phyloP scores from a whole-genome alignment of 2,888 invertebrate species.

The Ichneumoninae sp. region DNA sequence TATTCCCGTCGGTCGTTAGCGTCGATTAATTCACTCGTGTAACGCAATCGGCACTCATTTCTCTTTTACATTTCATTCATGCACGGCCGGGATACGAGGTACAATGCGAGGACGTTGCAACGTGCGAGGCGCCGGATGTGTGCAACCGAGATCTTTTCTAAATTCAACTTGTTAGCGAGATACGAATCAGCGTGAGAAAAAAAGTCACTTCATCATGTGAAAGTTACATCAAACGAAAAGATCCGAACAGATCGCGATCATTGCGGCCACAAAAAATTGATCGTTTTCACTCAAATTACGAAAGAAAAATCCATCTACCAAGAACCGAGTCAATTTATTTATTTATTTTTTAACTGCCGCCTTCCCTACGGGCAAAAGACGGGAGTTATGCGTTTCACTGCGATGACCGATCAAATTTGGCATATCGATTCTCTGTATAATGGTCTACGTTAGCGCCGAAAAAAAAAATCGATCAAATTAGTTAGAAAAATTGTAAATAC shows the following conservation, averaged over 20 bases:
- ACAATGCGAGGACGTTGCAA: constrained; percentile 37
- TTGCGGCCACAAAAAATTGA: too few species aligned
- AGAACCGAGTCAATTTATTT: not conserved
- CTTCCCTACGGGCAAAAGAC: too few species aligned
- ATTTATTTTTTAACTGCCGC: not conserved
- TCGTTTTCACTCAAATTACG: not conserved
- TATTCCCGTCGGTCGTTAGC: constrained; percentile 17
- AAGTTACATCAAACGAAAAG: not conserved
- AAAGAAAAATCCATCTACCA: not conserved
- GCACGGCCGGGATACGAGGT: not conserved
- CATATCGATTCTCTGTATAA: too few species aligned
- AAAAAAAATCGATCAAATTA: constrained; percentile 11
- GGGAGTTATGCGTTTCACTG: too few species aligned
- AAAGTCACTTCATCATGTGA: not conserved
- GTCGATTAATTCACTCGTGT: constrained; percentile 23
- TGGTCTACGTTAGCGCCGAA: too few species aligned
- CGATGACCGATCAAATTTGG: too few species aligned
- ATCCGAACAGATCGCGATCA: not conserved
- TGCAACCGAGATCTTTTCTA: not conserved
- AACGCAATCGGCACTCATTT: constrained; percentile 26
- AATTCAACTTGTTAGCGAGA: not conserved
- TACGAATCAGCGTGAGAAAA: not conserved
- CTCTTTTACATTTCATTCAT: constrained; percentile 28
- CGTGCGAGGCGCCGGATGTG: constrained; percentile 17
- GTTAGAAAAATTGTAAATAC: not conserved